Percentiles rank a stretch among this genome's conserved stretches.
These are phyloP conservation scores for Lycia hirtaria DNA, from an alignment of 2,888 invertebrate species.

Conservation along the genomic window DNA sequence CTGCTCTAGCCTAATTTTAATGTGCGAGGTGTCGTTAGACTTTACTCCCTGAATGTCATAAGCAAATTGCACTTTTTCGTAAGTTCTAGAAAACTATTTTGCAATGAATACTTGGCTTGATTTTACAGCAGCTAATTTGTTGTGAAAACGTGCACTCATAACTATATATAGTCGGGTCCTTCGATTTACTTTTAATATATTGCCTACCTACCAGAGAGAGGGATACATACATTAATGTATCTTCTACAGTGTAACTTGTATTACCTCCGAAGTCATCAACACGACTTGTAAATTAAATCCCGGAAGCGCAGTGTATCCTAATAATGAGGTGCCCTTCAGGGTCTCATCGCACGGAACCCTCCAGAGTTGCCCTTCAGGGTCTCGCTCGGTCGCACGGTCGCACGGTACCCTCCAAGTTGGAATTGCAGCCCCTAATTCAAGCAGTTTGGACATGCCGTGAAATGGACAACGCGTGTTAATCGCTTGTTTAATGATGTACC, in stretches of 20 bases:
- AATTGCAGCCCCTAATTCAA: slow-evolving; percentile 58
- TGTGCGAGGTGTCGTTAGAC: too few species aligned
- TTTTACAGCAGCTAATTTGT: too few species aligned
- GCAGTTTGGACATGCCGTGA: slow-evolving; percentile 43
- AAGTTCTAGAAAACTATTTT: too few species aligned
- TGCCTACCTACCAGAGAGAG: neutral
- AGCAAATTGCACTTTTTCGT: too few species aligned
- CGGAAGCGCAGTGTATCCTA: slow-evolving; percentile 48
- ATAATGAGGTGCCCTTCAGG: slow-evolving; percentile 56
- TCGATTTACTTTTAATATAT: too few species aligned
- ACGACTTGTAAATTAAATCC: slow-evolving; percentile 37
- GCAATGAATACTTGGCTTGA: too few species aligned
- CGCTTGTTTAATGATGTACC: slow-evolving; percentile 57
- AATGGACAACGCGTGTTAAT: slow-evolving; percentile 71
- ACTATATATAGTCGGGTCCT: too few species aligned
- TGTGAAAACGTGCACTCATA: too few species aligned
- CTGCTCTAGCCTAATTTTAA: too few species aligned
- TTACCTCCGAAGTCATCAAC: slow-evolving; percentile 12
- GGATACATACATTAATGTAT: neutral
- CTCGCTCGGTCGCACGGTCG: too few species aligned
- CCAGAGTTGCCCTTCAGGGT: slow-evolving; percentile 49
- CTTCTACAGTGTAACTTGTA: neutral
- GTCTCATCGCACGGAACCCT: slow-evolving; percentile 29
- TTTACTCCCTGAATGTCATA: too few species aligned
- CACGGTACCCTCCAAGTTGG: slow-evolving; percentile 51